A percentile compares a stretch with the other conserved stretches of the same genome.
These are phyloP conservation scores for Pectinophora gossypiella DNA, from an alignment of 1,140 invertebrate genomes.

Conservation along the genomic window DNA sequence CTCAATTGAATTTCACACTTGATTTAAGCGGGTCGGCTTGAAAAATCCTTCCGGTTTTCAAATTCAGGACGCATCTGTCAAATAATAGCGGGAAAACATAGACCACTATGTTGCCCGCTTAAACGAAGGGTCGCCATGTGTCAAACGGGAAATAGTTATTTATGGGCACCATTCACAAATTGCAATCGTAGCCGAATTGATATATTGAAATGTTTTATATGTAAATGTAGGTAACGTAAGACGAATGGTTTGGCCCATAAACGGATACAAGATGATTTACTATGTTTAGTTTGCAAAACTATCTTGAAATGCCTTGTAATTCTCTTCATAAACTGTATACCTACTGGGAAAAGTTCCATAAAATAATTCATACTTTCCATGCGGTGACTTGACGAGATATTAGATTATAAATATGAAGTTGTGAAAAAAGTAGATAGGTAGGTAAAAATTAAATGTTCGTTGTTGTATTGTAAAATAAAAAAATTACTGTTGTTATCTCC, in stretches of 20 bases:
- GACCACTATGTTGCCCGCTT: conserved; percentile 40
- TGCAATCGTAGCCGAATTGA: conserved; percentile 73
- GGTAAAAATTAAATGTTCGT: too few relatives aligned
- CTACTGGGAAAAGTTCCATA: too few relatives aligned
- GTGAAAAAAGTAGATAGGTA: too few relatives aligned
- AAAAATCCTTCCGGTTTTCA: conserved; percentile 65
- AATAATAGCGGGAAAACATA: conserved; percentile 64
- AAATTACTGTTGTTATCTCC: too few relatives aligned
- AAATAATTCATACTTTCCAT: too few relatives aligned
- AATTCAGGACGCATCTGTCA: conserved; percentile 67
- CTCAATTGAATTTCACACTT: conserved; percentile 73
- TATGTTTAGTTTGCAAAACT: background rate
- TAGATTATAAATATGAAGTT: too few relatives aligned
- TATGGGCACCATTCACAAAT: conserved; percentile 72
- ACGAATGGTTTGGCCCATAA: conserved; percentile 62
- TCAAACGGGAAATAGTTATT: conserved; percentile 73
- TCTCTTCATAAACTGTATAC: background rate
- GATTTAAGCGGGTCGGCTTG: conserved; percentile 57
- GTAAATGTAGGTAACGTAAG: conserved; percentile 64
- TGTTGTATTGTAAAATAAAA: too few relatives aligned
- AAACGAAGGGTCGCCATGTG: conserved; percentile 59
- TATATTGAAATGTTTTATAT: conserved; percentile 74
- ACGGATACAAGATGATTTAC: conserved; percentile 61
- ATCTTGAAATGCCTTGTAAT: too few relatives aligned
- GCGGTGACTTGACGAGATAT: too few relatives aligned